A percentile compares a stretch with the other conserved stretches of the same genome.
These are phyloP conservation scores for Orchesella flavescens DNA, from an alignment of 2,888 invertebrate genomes.

Conservation along the genomic window DNA sequence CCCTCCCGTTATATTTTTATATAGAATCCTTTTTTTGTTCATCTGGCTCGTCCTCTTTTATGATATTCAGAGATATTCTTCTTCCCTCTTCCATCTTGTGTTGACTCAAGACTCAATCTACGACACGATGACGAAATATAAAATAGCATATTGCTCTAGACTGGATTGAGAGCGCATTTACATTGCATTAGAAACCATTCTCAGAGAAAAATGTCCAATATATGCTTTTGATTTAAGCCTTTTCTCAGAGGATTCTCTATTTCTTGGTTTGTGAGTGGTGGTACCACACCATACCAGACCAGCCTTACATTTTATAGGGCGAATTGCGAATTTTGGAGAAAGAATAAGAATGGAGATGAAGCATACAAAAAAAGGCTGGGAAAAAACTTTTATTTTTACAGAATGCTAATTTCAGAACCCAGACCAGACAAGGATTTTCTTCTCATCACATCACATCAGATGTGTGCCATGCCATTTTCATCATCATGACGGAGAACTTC, in stretches of 20 bases:
- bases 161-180: constrained; percentile 2
- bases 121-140: no score
- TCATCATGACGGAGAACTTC: background rate
- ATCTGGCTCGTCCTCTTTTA: no score
- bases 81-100: no score
- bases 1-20: no score
- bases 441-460: constrained; percentile 34
- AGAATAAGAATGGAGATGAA: background rate
- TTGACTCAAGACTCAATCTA: no score
- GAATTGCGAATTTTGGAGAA: background rate
- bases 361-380: background rate
- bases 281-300: no score
- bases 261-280: no score
- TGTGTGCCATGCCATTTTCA: background rate
- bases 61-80: no score
- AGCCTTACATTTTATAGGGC: background rate
- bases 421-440: constrained; percentile 24
- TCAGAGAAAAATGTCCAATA: background rate
- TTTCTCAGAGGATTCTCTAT: background rate
- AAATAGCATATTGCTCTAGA: no score
- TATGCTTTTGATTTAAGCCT: constrained; percentile 3
- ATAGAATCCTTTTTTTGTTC: no score
- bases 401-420: constrained; percentile 38
- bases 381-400: background rate
- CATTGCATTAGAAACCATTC: constrained; percentile 17